Base-by-base conservation (phyloP, 2,888 invertebrate species). In the Melanophora roralis region DNA sequence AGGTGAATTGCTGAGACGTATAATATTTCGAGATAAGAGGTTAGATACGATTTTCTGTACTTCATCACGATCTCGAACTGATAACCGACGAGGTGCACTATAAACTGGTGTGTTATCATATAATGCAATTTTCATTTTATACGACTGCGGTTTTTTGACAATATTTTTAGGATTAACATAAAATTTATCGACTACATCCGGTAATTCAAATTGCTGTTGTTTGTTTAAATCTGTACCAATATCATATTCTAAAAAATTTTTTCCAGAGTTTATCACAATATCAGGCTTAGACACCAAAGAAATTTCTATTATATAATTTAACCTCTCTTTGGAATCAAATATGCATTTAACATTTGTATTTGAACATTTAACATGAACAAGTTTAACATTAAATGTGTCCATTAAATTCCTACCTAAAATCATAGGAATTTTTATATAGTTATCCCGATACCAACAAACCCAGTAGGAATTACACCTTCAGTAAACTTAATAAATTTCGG, bases 351-450 rank as follows among this genome's bases (percentile, higher is more conserved):
- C 38, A 38, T 38, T 38, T 11, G 12, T 40, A 7, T n/a, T n/a
- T n/a, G n/a, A n/a, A n/a, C 16, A 57, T 1, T n/a, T n/a, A n/a
- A n/a, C n/a, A n/a, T 32, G 14, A 40, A 40, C 11, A 14, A 59
- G n/a, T 27, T 43, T 43, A 4, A 59, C 11, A 40, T 40, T 40
- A 23, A 40, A 59, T 40, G 40, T 59, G 0, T 43, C 1, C 43
- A 60, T 60, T 43, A 60, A 60, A 23, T 59, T 27, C 23, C 40
- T 21, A 59, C 23, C 59, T 8, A 43, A 27, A 27, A 59, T 59
- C 59, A 59, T 59, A 9, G 36, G 21, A 57, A 57, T 57, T 57
- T n/a, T 12, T 21, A 57, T 57, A 57, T 57, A 27, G 27, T 32
- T 34, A 49, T 49, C 38, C 38, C 38, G n/a, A 38, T 38, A n/a